Conservation (phyloP, 1,140 invertebrate genomes). For the Drosophila saltans region DNA sequence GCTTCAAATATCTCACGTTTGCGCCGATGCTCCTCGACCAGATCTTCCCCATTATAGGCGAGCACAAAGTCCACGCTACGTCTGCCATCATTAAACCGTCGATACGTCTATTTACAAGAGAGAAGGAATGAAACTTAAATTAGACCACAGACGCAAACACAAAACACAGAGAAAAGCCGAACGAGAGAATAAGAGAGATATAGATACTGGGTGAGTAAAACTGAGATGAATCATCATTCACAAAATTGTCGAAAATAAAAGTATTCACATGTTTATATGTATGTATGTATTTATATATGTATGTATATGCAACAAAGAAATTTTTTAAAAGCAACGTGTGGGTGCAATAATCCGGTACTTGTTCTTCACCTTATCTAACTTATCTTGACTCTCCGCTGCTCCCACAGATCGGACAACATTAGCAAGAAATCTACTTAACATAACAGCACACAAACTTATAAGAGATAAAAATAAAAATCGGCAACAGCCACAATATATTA, state of each 20-base stretch:
- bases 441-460: neutral
- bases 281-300: neutral
- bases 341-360: neutral
- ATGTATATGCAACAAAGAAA: neutral
- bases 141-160: neutral
- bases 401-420: neutral
- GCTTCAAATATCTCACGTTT: conserved; percentile 86
- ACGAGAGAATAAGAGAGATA: neutral
- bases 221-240: neutral
- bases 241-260: conserved; percentile 5
- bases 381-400: neutral
- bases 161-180: neutral
- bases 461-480: neutral
- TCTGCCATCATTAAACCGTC: conserved; percentile 82
- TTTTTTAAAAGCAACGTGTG: neutral
- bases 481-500: neutral
- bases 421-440: neutral
- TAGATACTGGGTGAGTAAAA: neutral
- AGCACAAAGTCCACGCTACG: conserved; percentile 87
- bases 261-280: neutral
- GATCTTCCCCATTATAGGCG: conserved; percentile 85
- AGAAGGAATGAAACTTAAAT: conserved; percentile 9
- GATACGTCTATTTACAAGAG: conserved; percentile 69
- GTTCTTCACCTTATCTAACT: conserved; percentile 4
- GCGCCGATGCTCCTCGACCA: conserved; percentile 83